phyloP scores from a whole-genome alignment of 1,140 invertebrate genomes.

The Zophobas morio region DNA sequence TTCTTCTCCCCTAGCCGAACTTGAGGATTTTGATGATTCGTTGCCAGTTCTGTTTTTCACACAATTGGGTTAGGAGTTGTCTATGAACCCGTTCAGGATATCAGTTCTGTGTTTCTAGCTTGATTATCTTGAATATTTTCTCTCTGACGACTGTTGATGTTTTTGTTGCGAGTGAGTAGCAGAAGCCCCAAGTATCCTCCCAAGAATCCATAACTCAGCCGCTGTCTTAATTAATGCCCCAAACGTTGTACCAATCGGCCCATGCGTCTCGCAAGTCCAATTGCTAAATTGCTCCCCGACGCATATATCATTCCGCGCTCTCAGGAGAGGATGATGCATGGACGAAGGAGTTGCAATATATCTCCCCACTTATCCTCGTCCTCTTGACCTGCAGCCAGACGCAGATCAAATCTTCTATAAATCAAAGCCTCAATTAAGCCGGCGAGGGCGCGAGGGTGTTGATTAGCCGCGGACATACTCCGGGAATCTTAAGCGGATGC shows the following conservation, averaged over 20 bases:
- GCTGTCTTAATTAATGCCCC: conserved; percentile 63
- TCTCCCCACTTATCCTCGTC: conserved; percentile 50
- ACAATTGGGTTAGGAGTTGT: conserved; percentile 61
- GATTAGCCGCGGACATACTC: conserved; percentile 30
- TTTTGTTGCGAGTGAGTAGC: background rate
- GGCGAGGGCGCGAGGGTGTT: conserved; percentile 16
- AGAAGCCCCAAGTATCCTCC: background rate
- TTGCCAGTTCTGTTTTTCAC: conserved; percentile 74
- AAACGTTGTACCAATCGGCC: conserved; percentile 63
- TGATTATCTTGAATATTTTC: too few relatives aligned
- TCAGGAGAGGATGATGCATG: conserved; percentile 63
- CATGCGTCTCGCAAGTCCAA: conserved; percentile 65
- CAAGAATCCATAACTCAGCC: conserved; percentile 48
- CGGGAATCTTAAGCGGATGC: conserved; percentile 29
- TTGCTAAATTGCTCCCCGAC: conserved; percentile 66
- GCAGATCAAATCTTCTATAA: conserved; percentile 18
- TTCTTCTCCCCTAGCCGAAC: conserved; percentile 91
- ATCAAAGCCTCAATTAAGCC: conserved; percentile 22
- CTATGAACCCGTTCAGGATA: conserved; percentile 78
- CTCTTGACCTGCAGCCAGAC: conserved; percentile 43
- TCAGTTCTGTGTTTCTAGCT: conserved; percentile 59
- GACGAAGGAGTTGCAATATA: conserved; percentile 60
- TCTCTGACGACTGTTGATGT: too few relatives aligned
- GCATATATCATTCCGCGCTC: conserved; percentile 66
- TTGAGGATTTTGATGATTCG: conserved; percentile 94